Evolutionary conservation across 2,888 invertebrate genomes (phyloP).

Genomic region (Pterobdella sp.): DNA sequence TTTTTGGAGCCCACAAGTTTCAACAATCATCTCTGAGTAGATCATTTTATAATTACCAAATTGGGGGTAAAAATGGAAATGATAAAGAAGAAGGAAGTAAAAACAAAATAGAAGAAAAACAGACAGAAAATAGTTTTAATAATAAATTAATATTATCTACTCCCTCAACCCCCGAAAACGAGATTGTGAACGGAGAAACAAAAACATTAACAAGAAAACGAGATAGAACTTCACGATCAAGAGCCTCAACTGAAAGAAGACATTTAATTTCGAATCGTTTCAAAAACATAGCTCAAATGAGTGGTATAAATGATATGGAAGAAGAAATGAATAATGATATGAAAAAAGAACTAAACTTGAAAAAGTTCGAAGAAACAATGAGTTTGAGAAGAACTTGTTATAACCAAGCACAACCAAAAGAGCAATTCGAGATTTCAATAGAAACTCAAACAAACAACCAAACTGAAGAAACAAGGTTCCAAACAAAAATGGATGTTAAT

Average conservation of each 20-base stretch:
- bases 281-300: slow-evolving; percentile 18
- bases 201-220: not conserved
- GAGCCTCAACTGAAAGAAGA: slow-evolving; percentile 10
- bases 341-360: slow-evolving; percentile 15
- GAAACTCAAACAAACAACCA: not conserved
- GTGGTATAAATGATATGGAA: slow-evolving; percentile 15
- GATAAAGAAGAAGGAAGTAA: not conserved
- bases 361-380: slow-evolving; percentile 23
- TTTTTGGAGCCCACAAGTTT: slow-evolving; percentile 24
- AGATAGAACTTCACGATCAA: not conserved
- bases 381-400: slow-evolving; percentile 10
- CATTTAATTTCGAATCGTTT: slow-evolving; percentile 15
- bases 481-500: not conserved
- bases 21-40: not conserved
- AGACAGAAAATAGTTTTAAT: not conserved
- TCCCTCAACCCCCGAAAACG: not conserved
- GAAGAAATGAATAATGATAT: slow-evolving; percentile 22
- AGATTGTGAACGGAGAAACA: not conserved
- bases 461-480: slow-evolving; percentile 6
- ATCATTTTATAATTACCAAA: not conserved
- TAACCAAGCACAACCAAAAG: not conserved
- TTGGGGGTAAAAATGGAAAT: not conserved
- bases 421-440: not conserved
- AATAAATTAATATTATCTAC: not conserved
- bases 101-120: slow-evolving; percentile 11